Evolutionary conservation across 2,888 invertebrate genomes (phyloP), one percentile per base, ranked within the genome.

Genomic region (Chrysotoxum bicinctum): DNA sequence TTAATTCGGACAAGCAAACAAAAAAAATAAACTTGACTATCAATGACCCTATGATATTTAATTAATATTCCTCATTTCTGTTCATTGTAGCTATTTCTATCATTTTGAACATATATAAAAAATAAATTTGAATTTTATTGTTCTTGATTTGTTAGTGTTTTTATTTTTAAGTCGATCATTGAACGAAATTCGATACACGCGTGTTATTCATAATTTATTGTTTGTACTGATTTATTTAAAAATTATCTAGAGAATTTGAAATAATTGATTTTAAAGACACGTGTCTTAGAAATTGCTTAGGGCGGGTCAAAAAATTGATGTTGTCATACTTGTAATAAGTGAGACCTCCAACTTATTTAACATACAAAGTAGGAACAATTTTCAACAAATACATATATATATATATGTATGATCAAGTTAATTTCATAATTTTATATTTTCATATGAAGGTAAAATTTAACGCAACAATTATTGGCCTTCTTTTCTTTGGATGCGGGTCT

Each of bases 11-110:
- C 6, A 19, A 56, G 23, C 3, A 37, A 14, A 40, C 10, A 50
- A 60, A 14, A 60, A 64, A 62, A 43, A 12, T 19, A 30, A 32
- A 45, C 45, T 64, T 64, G 30, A 64, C 16, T 64, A 30, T 64
- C 62, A 62, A 62, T 64, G 62, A 64, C 45, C 62, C 30, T 23
- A 19, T 43, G 12, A 32, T 26, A 62, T 16, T 43, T 43, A 1
- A 62, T 45, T 58, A 58, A 43, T 43, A 30, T 30, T 26, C 3
- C 26, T 50, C 48, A 23, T 0, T 56, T 62, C 40, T 60, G 60
- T 23, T 16, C 19, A 19, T n/a, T 19, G 5, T 4, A 19, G 60
- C 8, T 40, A 16, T 62, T 62, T 62, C 45, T 62, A n/a, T 40
- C 4, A 23, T 6, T 26, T 16, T 40, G 5, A 35, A 16, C 0